Evolutionary conservation across 2,888 invertebrate genomes (phyloP).

Genomic region (Hydrotaea diabolus): DNA sequence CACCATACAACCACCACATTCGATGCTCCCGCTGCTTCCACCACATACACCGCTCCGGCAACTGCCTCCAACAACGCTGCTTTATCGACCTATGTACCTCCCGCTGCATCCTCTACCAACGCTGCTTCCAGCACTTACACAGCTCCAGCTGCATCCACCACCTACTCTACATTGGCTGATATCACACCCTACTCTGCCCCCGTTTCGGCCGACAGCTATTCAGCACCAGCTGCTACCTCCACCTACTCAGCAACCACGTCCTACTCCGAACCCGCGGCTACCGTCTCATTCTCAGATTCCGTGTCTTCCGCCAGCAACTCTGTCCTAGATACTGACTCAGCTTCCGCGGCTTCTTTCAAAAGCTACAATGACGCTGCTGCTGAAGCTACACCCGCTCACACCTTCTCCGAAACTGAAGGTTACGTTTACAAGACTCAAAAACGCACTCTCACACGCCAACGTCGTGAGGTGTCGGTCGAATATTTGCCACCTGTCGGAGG

Average conservation of each 20-base stretch:
- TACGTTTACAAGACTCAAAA: constrained; percentile 63
- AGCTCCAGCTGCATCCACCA: too few species aligned
- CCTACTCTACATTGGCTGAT: too few species aligned
- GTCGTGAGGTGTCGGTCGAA: constrained; percentile 74
- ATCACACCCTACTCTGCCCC: too few species aligned
- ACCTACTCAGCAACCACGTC: too few species aligned
- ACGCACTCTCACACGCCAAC: constrained; percentile 59
- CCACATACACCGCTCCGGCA: too few species aligned
- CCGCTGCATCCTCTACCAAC: too few species aligned
- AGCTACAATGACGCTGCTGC: background rate
- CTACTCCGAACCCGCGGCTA: background rate
- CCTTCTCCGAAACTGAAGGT: constrained; percentile 55
- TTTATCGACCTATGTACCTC: too few species aligned
- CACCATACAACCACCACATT: background rate
- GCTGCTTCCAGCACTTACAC: too few species aligned
- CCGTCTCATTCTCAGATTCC: background rate
- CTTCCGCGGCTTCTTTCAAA: background rate
- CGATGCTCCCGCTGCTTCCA: too few species aligned
- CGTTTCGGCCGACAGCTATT: too few species aligned
- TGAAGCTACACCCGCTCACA: constrained; percentile 51
- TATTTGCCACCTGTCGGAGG: constrained; percentile 72
- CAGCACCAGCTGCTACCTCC: too few species aligned
- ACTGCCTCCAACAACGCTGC: too few species aligned
- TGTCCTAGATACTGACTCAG: background rate
- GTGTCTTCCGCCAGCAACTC: constrained; percentile 68